phyloP scores from a whole-genome alignment of 2,113 vertebrate genomes.

The Acanthochromis polyacanthus region DNA sequence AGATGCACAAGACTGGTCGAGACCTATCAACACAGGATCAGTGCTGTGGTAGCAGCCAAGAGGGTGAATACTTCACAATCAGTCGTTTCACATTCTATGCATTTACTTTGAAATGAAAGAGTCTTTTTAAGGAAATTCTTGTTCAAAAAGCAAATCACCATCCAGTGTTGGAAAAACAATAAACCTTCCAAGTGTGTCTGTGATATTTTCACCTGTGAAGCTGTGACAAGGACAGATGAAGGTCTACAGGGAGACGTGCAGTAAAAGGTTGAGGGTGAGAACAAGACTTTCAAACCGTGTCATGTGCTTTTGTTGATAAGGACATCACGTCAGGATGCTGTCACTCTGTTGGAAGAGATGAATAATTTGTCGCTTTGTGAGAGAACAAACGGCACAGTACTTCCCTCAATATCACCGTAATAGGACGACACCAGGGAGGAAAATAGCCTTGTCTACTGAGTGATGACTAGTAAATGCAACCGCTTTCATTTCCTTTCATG shows the following conservation, averaged over 20 bases:
- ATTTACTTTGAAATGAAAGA: too few relatives aligned
- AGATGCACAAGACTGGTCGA: too few relatives aligned
- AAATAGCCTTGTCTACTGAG: slow-evolving; percentile 32
- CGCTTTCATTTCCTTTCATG: slow-evolving; percentile 63
- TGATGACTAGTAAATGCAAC: slow-evolving; percentile 59
- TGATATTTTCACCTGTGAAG: slow-evolving; percentile 22
- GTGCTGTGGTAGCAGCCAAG: too few relatives aligned
- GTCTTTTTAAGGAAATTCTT: too few relatives aligned
- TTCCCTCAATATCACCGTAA: slow-evolving; percentile 37
- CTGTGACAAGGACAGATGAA: background rate
- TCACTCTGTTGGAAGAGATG: slow-evolving; percentile 20
- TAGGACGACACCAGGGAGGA: slow-evolving; percentile 28
- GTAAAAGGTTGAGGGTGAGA: background rate
- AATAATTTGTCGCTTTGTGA: slow-evolving; percentile 41
- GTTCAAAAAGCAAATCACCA: too few relatives aligned
- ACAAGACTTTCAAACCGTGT: background rate
- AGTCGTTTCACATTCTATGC: too few relatives aligned
- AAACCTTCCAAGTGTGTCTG: too few relatives aligned
- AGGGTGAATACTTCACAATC: too few relatives aligned
- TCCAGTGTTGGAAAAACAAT: too few relatives aligned
- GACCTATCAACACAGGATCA: too few relatives aligned
- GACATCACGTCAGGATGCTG: slow-evolving; percentile 36
- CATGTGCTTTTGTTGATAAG: slow-evolving; percentile 18
- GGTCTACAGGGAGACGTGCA: background rate
- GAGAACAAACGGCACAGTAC: slow-evolving; percentile 43